Evolutionary conservation across 2,888 invertebrate genomes (phyloP).

Genomic region (Nomada fabriciana): DNA sequence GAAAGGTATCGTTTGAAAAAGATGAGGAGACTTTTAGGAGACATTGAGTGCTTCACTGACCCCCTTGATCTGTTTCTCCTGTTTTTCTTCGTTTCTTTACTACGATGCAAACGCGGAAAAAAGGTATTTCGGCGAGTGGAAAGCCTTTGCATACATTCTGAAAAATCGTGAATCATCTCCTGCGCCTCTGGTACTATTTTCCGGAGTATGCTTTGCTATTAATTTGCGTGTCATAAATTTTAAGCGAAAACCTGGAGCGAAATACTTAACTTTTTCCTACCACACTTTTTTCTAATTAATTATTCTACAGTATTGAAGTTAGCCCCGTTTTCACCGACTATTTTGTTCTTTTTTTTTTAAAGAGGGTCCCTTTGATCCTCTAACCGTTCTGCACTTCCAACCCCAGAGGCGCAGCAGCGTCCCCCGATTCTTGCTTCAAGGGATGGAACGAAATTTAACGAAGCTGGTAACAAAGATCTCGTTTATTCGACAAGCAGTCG

Average conservation of each 20-base stretch:
- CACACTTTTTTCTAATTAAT: not conserved
- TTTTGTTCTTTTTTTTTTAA: not conserved
- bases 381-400: conserved; percentile 22
- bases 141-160: not conserved
- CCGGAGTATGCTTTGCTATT: no score
- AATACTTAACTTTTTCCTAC: not conserved
- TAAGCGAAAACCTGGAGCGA: no score
- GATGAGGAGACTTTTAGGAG: conserved; percentile 47
- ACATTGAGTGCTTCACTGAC: conserved; percentile 40
- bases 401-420: not conserved
- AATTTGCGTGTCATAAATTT: not conserved
- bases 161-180: not conserved
- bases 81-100: no score
- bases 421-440: not conserved
- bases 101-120: not conserved
- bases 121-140: conserved; percentile 14
- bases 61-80: conserved; percentile 33
- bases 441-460: conserved; percentile 42
- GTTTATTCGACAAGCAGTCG: conserved; percentile 70
- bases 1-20: conserved; percentile 48
- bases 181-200: not conserved
- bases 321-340: not conserved
- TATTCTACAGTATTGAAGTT: not conserved
- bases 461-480: conserved; percentile 69
- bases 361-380: not conserved